Conservation (phyloP, 2,888 invertebrate species). For the Acleris literana region DNA sequence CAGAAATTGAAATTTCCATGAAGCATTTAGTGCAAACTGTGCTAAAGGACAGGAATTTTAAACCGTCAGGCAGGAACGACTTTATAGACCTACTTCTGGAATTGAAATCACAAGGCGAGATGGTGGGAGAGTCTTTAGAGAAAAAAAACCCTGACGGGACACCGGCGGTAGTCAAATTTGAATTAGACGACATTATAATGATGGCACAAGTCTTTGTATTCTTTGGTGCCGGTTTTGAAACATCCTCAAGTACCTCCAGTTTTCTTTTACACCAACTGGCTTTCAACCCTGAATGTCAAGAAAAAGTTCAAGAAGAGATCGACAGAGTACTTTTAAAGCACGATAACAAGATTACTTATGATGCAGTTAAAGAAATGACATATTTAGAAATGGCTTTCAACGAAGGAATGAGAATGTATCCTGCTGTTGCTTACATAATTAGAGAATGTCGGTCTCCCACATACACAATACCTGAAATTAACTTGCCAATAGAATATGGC, state of each 20-base stretch:
- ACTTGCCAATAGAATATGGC: conserved; percentile 63
- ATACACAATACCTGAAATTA: conserved; percentile 69
- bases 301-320: conserved; percentile 70
- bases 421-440: conserved; percentile 67
- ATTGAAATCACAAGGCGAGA: conserved; percentile 64
- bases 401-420: conserved; percentile 73
- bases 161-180: conserved; percentile 60
- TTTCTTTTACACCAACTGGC: conserved; percentile 77
- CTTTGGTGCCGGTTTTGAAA: conserved; percentile 80
- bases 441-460: conserved; percentile 65
- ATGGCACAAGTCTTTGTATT: conserved; percentile 75
- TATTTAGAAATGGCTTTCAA: conserved; percentile 71
- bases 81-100: conserved; percentile 73
- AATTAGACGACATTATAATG: conserved; percentile 63
- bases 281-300: conserved; percentile 71
- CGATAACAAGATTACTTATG: conserved; percentile 64
- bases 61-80: conserved; percentile 67
- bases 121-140: conserved; percentile 68
- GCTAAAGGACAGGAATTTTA: conserved; percentile 60
- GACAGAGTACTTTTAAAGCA: conserved; percentile 65
- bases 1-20: conserved; percentile 62
- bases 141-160: conserved; percentile 59
- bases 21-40: conserved; percentile 58
- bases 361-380: conserved; percentile 70
- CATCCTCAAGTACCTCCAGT: conserved; percentile 78